Evolutionary conservation across 2,797 vertebrate genomes (phyloP), one percentile per base, ranked within the genome.

Genomic region (Pygocentrus nattereri): DNA sequence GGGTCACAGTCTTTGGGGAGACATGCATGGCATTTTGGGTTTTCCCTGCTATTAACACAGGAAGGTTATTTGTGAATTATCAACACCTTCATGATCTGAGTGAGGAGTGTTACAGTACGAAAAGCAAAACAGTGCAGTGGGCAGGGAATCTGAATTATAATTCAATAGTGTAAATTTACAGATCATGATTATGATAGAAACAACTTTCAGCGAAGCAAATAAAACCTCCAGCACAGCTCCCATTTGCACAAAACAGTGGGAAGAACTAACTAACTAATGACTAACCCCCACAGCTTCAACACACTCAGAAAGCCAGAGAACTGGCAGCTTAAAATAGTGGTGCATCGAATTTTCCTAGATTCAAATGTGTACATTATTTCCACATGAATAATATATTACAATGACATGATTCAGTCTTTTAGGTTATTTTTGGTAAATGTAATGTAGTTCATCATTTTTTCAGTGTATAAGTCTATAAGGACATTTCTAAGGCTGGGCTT

Each of bases 41-140:
- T 75, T 73, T n/a, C 21, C 70, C 70, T 30, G 7, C 19, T 50
- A 16, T 50, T n/a, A 52, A 50, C n/a, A 13, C 38, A 10, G 1
- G 23, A 2, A n/a, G 30, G 34, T 21, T 30, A 54, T 21, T 69
- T 16, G 44, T 49, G 44, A 44, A 74, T 38, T 15, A 49, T 50
- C 15, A 75, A 34, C 18, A 27, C 19, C 19, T 47, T 74, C 21
- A 12, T 56, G 31, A 44, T 21, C 47, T 71, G 44, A 73, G 78
- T 27, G 54, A 72, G 74, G 80, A 82, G 67, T 62, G 12, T 3
- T 31, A 25, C 23, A 47, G 34, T 12, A 44, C 34, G 56, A 54
- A 30, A 64, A 77, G 56, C 27, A 31, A 54, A 71, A 71, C 52
- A 69, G 31, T 7, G 41, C 67, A 7, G 23, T 3, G 7, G 8